These are phyloP conservation scores for Troides aeacus DNA, from an alignment of 2,888 invertebrate species.

Conservation along the genomic window DNA sequence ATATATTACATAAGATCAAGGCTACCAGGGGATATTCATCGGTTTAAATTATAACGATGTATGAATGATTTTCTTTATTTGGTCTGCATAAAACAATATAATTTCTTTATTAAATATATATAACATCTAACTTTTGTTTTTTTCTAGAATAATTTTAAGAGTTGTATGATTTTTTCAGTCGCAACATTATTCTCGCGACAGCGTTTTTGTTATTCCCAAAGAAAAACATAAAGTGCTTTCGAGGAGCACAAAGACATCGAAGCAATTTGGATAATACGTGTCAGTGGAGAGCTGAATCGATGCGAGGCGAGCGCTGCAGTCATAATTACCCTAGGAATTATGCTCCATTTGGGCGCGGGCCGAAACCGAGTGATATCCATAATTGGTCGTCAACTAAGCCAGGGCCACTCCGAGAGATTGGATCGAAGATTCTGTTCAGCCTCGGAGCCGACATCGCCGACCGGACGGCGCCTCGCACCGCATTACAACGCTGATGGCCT, in stretches of 20 bases:
- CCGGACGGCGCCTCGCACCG: constrained; percentile 69
- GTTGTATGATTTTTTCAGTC: too few relatives aligned
- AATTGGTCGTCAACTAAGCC: constrained; percentile 75
- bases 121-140: too few relatives aligned
- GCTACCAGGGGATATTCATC: too few relatives aligned
- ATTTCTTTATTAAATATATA: too few relatives aligned
- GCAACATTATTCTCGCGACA: too few relatives aligned
- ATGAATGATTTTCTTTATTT: too few relatives aligned
- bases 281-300: constrained; percentile 57
- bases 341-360: constrained; percentile 70
- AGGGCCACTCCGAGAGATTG: constrained; percentile 56
- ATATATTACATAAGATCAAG: too few relatives aligned
- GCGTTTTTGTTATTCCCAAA: too few relatives aligned
- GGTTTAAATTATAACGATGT: too few relatives aligned
- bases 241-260: constrained; percentile 39
- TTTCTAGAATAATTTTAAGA: too few relatives aligned
- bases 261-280: constrained; percentile 63
- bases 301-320: constrained; percentile 55
- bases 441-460: constrained; percentile 62
- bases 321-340: constrained; percentile 79
- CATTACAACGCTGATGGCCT: constrained; percentile 78
- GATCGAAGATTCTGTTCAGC: constrained; percentile 61
- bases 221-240: too few relatives aligned
- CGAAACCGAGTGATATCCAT: constrained; percentile 76
- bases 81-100: too few relatives aligned